Percentiles rank a stretch among this genome's conserved stretches.
Conservation (phyloP, 2,113 vertebrate species). For the Raja brachyura region DNA sequence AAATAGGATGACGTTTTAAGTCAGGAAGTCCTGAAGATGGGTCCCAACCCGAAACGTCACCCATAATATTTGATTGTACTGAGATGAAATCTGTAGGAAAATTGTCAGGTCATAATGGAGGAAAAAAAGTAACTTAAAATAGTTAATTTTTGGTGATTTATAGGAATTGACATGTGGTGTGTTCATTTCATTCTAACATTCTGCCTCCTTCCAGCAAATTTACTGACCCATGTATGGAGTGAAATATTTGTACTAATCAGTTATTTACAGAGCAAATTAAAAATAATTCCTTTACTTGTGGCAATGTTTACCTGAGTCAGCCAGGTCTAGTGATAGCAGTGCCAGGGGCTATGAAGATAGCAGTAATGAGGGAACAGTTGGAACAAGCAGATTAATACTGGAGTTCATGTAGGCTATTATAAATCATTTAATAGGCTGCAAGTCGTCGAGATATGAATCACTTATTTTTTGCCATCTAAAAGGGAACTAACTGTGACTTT, state of each 20-base stretch:
- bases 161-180: background rate
- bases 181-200: background rate
- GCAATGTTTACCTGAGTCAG: background rate
- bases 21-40: no score
- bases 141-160: background rate
- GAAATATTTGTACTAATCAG: background rate
- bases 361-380: background rate
- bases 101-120: background rate
- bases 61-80: no score
- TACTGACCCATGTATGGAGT: background rate
- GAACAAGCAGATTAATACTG: background rate
- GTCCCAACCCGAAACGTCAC: no score
- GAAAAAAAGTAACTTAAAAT: background rate
- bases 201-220: background rate
- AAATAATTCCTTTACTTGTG: background rate
- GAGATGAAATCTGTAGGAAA: background rate
- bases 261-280: background rate
- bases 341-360: no score
- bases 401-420: background rate
- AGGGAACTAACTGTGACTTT: background rate
- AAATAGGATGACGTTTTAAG: no score
- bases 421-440: background rate
- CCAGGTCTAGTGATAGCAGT: background rate
- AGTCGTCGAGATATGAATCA: background rate
- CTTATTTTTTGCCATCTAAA: background rate